These are phyloP conservation scores for Choloepus hoffmanni DNA, from an alignment of 2,113 vertebrate genomes.

Conservation along the genomic window DNA sequence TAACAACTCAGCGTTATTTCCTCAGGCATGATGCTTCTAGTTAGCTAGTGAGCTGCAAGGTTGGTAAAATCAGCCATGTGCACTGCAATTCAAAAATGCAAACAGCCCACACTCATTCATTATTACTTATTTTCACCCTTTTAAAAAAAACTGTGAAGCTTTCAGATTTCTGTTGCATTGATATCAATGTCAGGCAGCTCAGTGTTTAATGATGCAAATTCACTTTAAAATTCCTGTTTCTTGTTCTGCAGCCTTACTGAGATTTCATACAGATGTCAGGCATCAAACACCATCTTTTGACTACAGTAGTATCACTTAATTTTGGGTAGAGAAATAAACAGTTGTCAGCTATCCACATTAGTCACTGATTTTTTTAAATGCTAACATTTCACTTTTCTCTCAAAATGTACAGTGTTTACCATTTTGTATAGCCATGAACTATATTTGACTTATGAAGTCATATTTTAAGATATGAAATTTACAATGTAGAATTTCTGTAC, in stretches of 20 bases:
- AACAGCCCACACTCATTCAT: constrained; percentile 44
- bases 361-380: constrained; percentile 53
- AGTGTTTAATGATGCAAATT: constrained; percentile 20
- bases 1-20: constrained; percentile 34
- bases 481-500: neutral
- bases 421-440: constrained; percentile 39
- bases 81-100: constrained; percentile 28
- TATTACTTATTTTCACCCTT: constrained; percentile 32
- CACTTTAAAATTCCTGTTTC: constrained; percentile 60
- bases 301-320: neutral
- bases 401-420: constrained; percentile 53
- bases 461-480: constrained; percentile 54
- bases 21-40: constrained; percentile 28
- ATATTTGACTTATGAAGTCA: constrained; percentile 7
- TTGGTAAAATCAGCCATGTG: constrained; percentile 36
- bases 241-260: constrained; percentile 41
- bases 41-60: neutral
- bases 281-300: neutral
- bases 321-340: constrained; percentile 58
- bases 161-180: constrained; percentile 13
- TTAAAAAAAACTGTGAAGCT: constrained; percentile 25
- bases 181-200: neutral
- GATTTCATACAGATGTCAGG: constrained; percentile 47
- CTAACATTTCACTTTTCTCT: constrained; percentile 60
- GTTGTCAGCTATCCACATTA: constrained; percentile 43